Percentiles rank a stretch among this genome's conserved stretches.
These are phyloP conservation scores for Cynaeus angustus DNA, from an alignment of 2,888 invertebrate species.

Conservation along the genomic window DNA sequence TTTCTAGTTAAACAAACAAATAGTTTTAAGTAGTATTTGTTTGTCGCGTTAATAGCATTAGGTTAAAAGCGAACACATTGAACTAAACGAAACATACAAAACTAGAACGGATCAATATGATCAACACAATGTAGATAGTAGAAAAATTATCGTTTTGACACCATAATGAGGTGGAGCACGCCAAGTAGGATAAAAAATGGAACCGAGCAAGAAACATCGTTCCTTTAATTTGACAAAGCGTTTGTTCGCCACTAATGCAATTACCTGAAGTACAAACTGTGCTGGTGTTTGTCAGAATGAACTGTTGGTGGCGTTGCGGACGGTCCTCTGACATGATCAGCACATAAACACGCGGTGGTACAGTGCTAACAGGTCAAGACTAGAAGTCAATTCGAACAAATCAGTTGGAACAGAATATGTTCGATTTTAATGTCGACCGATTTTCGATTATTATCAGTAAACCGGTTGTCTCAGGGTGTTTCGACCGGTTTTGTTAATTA, in stretches of 20 bases:
- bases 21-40: slow-evolving; percentile 37
- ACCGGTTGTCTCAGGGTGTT: slow-evolving; percentile 22
- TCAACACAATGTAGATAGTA: slow-evolving; percentile 4
- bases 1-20: slow-evolving; percentile 25
- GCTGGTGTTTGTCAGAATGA: slow-evolving; percentile 29
- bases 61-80: slow-evolving; percentile 14
- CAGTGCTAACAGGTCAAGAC: slow-evolving; percentile 20
- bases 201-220: slow-evolving; percentile 19
- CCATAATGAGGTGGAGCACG: slow-evolving; percentile 14
- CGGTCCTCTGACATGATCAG: slow-evolving; percentile 22
- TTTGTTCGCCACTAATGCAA: slow-evolving; percentile 42
- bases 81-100: slow-evolving; percentile 28
- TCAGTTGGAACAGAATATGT: slow-evolving; percentile 20
- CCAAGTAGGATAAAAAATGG: slow-evolving; percentile 17
- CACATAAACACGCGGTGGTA: slow-evolving; percentile 23
- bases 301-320: slow-evolving; percentile 20
- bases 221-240: slow-evolving; percentile 34
- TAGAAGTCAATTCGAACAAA: slow-evolving; percentile 36
- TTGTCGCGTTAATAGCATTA: slow-evolving; percentile 41
- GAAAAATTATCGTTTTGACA: slow-evolving; percentile 10
- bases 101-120: slow-evolving; percentile 26
- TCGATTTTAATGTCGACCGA: slow-evolving; percentile 15
- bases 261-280: slow-evolving; percentile 25
- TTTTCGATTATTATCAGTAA: slow-evolving; percentile 25
- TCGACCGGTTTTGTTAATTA: slow-evolving; percentile 34